These are phyloP conservation scores for Pycnomerus fuliginosus DNA, from an alignment of 2,888 invertebrate genomes.

Conservation along the genomic window DNA sequence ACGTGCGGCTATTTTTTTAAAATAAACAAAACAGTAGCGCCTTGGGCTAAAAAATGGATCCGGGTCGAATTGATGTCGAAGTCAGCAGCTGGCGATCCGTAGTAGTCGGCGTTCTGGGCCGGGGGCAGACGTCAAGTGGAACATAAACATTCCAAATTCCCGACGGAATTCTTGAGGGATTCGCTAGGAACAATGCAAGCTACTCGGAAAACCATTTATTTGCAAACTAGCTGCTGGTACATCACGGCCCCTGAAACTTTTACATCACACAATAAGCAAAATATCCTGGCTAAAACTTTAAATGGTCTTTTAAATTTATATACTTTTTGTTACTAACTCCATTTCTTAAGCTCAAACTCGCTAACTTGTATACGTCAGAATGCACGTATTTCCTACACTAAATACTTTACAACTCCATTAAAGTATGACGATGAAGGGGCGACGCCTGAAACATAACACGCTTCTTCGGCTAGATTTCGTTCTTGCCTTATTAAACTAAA, in stretches of 20 bases:
- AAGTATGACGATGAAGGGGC: too few species aligned
- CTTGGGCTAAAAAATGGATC: too few species aligned
- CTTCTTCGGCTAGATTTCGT: too few species aligned
- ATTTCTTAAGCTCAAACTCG: slow-evolving; percentile 18
- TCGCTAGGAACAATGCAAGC: slow-evolving; percentile 36
- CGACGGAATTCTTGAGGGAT: slow-evolving; percentile 36
- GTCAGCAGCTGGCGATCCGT: too few species aligned
- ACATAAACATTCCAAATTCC: too few species aligned
- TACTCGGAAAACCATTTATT: slow-evolving; percentile 42
- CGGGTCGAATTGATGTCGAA: too few species aligned
- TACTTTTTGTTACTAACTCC: slow-evolving; percentile 21
- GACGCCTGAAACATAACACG: too few species aligned
- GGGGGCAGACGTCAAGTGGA: too few species aligned
- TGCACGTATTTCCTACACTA: slow-evolving; percentile 17
- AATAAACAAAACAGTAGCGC: too few species aligned
- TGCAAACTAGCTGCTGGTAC: slow-evolving; percentile 42
- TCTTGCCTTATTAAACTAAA: too few species aligned
- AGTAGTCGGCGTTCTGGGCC: too few species aligned
- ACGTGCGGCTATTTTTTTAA: too few species aligned
- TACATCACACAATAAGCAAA: slow-evolving; percentile 38
- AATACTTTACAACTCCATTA: slow-evolving; percentile 26
- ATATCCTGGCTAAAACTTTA: slow-evolving; percentile 33
- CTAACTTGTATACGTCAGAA: slow-evolving; percentile 15
- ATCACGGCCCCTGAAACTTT: slow-evolving; percentile 35
- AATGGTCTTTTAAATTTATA: slow-evolving; percentile 35